Evolutionary conservation across 2,888 invertebrate species (phyloP).

Genomic region (Loripinus fragilis): DNA sequence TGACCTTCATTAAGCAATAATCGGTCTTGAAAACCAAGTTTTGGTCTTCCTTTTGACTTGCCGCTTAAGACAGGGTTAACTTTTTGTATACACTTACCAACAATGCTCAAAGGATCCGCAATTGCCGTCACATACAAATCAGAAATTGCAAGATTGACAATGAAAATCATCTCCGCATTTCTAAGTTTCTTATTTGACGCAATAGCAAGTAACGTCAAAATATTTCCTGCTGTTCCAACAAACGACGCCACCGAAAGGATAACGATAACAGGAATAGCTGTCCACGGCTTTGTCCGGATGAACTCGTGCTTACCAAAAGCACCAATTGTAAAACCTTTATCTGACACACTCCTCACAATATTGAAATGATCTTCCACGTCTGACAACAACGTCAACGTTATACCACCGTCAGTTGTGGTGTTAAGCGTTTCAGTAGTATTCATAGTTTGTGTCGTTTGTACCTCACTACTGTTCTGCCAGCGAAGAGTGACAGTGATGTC

Average conservation of each 20-base stretch:
- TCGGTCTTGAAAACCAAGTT: too few relatives aligned
- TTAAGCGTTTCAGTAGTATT: not conserved
- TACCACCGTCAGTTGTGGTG: not conserved
- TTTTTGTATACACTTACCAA: slow-evolving; percentile 38
- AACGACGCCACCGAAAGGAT: slow-evolving; percentile 20
- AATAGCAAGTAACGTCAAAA: slow-evolving; percentile 24
- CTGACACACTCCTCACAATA: not conserved
- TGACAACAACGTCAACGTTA: not conserved
- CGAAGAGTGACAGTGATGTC: too few relatives aligned
- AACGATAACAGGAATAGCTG: slow-evolving; percentile 21
- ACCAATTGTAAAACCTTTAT: not conserved
- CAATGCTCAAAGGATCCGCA: slow-evolving; percentile 33
- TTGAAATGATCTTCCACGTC: not conserved
- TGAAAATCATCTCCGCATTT: slow-evolving; percentile 25
- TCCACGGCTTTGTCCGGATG: not conserved
- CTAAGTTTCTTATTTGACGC: slow-evolving; percentile 8
- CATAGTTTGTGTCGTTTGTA: too few relatives aligned
- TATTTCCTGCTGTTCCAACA: slow-evolving; percentile 35
- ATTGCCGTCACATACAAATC: slow-evolving; percentile 27
- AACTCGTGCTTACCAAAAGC: slow-evolving; percentile 28
- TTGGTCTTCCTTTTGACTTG: too few relatives aligned
- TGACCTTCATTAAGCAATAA: too few relatives aligned
- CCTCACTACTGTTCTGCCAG: too few relatives aligned
- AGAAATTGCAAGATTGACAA: slow-evolving; percentile 32
- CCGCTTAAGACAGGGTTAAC: too few relatives aligned